Evolutionary conservation across 2,797 vertebrate genomes (phyloP).

Genomic region (Crocidura indochinensis): DNA sequence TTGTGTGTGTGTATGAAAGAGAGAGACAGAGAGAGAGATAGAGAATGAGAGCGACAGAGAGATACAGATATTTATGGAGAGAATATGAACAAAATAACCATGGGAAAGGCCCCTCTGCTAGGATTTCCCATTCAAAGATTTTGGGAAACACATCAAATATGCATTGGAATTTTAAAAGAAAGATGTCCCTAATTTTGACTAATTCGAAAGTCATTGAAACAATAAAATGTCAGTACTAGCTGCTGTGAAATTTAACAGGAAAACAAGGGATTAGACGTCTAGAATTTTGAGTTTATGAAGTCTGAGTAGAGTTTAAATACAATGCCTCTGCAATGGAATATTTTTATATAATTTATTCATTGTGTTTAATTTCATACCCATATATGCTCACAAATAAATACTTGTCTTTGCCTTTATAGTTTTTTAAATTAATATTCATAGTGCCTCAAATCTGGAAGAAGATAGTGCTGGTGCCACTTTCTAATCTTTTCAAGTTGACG

Average conservation of each 20-base stretch:
- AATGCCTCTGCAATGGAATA: neutral
- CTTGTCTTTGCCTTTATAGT: slow-evolving; percentile 12
- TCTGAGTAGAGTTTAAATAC: neutral
- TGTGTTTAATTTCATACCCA: slow-evolving; percentile 32
- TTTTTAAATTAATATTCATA: slow-evolving; percentile 7
- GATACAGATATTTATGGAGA: neutral
- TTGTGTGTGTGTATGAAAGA: too few relatives aligned
- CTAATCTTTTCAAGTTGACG: slow-evolving; percentile 32
- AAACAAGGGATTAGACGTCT: slow-evolving; percentile 55
- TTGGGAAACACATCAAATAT: slow-evolving; percentile 72
- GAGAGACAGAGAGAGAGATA: too few relatives aligned
- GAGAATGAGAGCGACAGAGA: too few relatives aligned
- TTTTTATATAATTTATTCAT: neutral
- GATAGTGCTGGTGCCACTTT: neutral
- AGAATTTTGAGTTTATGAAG: slow-evolving; percentile 53
- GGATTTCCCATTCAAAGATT: slow-evolving; percentile 64
- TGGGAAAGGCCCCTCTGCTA: slow-evolving; percentile 66
- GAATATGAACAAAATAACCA: slow-evolving; percentile 70
- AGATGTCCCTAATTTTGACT: slow-evolving; percentile 74
- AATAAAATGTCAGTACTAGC: slow-evolving; percentile 61
- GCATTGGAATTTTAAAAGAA: slow-evolving; percentile 54
- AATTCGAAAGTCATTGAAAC: slow-evolving; percentile 72
- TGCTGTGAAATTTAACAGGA: slow-evolving; percentile 67
- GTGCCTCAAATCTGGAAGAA: slow-evolving; percentile 39
- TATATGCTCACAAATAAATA: slow-evolving; percentile 17